Base-by-base conservation (phyloP, 1,140 invertebrate species). In the Dendrolimus kikuchii region DNA sequence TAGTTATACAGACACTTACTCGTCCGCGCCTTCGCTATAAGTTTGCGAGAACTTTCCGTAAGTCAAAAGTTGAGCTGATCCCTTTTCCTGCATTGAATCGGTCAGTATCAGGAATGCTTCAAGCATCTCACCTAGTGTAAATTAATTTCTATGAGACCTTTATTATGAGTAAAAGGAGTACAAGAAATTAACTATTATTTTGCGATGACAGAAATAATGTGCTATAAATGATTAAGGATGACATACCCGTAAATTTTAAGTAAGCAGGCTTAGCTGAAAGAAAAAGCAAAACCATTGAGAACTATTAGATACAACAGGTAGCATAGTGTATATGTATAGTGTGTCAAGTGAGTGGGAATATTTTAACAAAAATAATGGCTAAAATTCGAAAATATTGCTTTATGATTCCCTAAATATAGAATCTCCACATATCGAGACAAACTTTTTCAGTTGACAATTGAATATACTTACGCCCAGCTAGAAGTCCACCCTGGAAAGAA, bases 51-150 rank as follows among this genome's bases (percentile, higher is more conserved):
- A 83, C 56, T 83, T 80, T 37, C 74, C 77, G 55, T 77, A 58
- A 2, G 65, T 53, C 38, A 78, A 41, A 23, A 83, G 55, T 7
- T 70, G 53, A 10, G 59, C 59, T 10, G 63, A 46, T 9, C 70
- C 77, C 40, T 76, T 78, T 39, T 66, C 59, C 10, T 65, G 49
- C 80, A 83, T 83, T 0, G 68, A 60, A 23, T 74, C 65, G 1
- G 69, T 80, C 45, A 83, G 58, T 47, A 77, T 69, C 9, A 59
- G 71, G 57, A 83, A 81, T 0, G 70, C 77, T 53, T 80, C 74
- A 36, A 70, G 49, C 77, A 82, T 80, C 55, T 74, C 69, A 42
- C 73, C 77, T 60, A 41, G 45, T 46, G 8, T 9, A 46, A 36
- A 36, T 46, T 46, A 40, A 36, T 46, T 23, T 23, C 23, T 23